Evolutionary conservation across 2,113 vertebrate genomes (phyloP).

Genomic region (Daphoenositta chrysoptera): DNA sequence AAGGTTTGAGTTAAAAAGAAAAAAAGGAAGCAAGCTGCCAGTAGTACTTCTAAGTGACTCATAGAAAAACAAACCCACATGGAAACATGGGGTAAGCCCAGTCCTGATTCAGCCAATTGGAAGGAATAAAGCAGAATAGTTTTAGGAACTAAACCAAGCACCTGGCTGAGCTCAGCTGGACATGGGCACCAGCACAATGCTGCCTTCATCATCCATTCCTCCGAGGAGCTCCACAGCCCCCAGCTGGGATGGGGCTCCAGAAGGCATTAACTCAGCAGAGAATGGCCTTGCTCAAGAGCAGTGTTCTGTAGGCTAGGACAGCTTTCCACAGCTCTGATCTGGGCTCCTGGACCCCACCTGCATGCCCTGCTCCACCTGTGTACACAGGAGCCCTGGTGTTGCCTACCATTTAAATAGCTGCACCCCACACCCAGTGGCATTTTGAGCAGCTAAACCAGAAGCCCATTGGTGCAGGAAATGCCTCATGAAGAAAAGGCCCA

Average conservation of each 20-base stretch:
- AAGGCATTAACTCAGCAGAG: neutral
- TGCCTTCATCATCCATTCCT: neutral
- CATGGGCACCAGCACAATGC: accelerated
- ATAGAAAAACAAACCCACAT: neutral
- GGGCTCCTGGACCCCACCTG: accelerated
- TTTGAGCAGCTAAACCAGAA: neutral
- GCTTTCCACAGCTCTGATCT: accelerated
- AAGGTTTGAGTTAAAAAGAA: neutral
- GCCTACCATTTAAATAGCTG: neutral
- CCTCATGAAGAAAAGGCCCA: neutral
- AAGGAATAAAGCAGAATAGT: neutral
- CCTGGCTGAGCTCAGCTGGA: neutral
- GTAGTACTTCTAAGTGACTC: neutral
- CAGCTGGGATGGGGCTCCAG: neutral
- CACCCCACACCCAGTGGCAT: accelerated
- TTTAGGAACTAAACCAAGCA: neutral
- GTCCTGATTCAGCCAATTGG: neutral
- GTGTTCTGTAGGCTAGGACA: accelerated
- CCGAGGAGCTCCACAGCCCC: neutral
- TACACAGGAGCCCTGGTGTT: accelerated
- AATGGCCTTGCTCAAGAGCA: accelerated
- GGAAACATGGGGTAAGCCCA: neutral
- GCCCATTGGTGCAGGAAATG: neutral
- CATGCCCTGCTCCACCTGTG: accelerated
- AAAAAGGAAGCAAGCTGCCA: neutral